phyloP scores from a whole-genome alignment of 2,888 invertebrate genomes.

The Heliothis peltigera region DNA sequence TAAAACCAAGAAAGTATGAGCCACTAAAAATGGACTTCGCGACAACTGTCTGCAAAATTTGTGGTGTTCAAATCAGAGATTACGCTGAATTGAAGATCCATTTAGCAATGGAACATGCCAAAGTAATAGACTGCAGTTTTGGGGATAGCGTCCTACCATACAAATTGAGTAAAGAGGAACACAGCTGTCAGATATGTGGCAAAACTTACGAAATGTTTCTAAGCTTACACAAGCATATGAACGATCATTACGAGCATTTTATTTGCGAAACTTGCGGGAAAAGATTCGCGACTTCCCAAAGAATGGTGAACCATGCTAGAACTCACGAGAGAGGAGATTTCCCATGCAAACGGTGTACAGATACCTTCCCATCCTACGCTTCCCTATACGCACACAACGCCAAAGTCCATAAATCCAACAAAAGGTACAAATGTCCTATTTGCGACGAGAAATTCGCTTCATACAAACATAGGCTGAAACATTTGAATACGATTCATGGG shows the following conservation, averaged over 20 bases:
- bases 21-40: constrained; percentile 85
- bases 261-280: constrained; percentile 87
- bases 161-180: constrained; percentile 80
- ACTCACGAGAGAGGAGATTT: constrained; percentile 82
- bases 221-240: constrained; percentile 86
- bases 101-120: constrained; percentile 74
- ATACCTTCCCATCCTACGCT: constrained; percentile 77
- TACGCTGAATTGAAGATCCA: constrained; percentile 79
- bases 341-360: constrained; percentile 81
- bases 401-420: constrained; percentile 80
- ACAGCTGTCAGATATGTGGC: constrained; percentile 83
- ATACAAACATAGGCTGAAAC: constrained; percentile 83
- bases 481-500: constrained; percentile 80
- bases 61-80: constrained; percentile 71
- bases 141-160: constrained; percentile 85
- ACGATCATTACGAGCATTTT: constrained; percentile 84
- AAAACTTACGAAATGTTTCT: constrained; percentile 85
- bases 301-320: constrained; percentile 82
- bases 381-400: constrained; percentile 80
- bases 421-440: constrained; percentile 85
- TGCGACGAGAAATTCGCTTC: constrained; percentile 85
- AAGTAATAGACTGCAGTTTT: constrained; percentile 74
- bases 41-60: constrained; percentile 77
- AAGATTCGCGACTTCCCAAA: constrained; percentile 80
- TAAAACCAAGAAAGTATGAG: constrained; percentile 83